phyloP scores from a whole-genome alignment of 2,797 vertebrate genomes.

The Molossus alvarezi region DNA sequence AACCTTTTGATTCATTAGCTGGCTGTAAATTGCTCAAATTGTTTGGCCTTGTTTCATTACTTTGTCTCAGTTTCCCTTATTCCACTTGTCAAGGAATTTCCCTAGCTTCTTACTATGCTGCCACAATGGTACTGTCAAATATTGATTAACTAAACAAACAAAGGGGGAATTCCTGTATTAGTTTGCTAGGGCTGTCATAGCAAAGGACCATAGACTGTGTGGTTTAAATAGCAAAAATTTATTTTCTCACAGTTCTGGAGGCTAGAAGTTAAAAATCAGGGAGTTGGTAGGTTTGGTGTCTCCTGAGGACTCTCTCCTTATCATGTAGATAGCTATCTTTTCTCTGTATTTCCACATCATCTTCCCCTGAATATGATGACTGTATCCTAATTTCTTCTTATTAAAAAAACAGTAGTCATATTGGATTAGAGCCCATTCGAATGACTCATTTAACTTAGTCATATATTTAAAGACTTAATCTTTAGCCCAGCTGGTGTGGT shows the following conservation, averaged over 20 bases:
- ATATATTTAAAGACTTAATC: background rate
- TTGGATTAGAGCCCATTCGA: background rate
- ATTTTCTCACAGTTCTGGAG: background rate
- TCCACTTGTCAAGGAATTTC: no score
- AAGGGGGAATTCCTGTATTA: background rate
- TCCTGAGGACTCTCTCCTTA: background rate
- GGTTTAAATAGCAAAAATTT: background rate
- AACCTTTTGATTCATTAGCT: no score
- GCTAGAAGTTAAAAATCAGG: background rate
- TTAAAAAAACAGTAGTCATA: conserved; percentile 9
- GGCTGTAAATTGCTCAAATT: no score
- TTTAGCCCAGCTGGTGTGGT: background rate
- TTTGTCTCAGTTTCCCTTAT: no score
- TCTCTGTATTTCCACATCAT: background rate
- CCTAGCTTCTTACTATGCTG: no score
- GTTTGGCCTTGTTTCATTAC: no score
- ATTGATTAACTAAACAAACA: background rate
- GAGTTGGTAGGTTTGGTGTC: background rate
- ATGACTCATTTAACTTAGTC: background rate
- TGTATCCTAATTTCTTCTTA: background rate
- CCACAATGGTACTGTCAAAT: background rate
- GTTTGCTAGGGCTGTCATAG: background rate
- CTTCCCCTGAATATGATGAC: background rate
- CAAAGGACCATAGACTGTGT: background rate
- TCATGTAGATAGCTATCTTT: background rate